These are phyloP conservation scores for Falco rusticolus DNA, from an alignment of 2,797 vertebrate genomes.

Conservation along the genomic window DNA sequence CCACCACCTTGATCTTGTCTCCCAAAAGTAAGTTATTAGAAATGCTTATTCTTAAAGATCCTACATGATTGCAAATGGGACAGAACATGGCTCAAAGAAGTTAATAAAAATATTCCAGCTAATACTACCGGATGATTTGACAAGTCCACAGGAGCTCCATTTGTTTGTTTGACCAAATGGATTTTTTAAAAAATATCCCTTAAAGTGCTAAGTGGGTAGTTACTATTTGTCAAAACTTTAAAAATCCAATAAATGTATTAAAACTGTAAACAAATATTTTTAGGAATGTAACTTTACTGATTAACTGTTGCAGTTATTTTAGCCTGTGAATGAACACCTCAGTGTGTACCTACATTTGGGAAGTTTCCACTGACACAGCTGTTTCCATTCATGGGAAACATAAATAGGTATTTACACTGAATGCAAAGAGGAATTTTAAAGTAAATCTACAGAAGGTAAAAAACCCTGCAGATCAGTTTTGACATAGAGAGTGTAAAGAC, in stretches of 20 bases:
- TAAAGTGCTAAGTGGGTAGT: neutral
- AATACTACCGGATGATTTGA: neutral
- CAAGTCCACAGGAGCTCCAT: neutral
- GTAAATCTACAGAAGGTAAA: neutral
- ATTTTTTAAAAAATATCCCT: neutral
- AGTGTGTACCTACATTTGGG: neutral
- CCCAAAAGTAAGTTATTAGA: conserved; percentile 7
- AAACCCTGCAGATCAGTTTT: neutral
- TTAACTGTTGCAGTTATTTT: neutral
- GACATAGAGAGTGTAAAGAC: neutral
- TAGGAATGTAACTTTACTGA: neutral
- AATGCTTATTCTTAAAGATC: neutral
- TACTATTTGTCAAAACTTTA: neutral
- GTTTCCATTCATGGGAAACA: neutral
- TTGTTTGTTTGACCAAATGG: neutral
- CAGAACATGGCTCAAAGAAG: neutral
- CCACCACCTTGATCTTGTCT: neutral
- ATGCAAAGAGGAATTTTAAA: neutral
- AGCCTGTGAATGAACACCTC: neutral
- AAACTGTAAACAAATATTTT: neutral
- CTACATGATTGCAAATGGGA: neutral
- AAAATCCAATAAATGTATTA: neutral
- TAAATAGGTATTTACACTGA: neutral
- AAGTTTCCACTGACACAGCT: neutral
- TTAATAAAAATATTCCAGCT: neutral